Conservation (phyloP, 2,113 vertebrate species). For the Tonatia bakeri region DNA sequence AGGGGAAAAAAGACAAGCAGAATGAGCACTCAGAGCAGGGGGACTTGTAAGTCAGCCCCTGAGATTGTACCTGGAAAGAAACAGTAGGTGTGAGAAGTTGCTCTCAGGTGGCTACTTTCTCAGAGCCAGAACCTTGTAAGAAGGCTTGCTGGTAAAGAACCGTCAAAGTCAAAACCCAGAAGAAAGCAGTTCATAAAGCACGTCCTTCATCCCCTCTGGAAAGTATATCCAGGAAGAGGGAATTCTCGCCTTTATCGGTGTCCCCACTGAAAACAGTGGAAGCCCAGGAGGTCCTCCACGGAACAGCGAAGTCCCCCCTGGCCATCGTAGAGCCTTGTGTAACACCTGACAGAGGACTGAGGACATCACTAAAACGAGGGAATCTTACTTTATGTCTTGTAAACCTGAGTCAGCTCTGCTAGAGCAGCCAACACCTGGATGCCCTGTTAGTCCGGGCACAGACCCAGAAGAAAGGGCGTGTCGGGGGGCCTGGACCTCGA, state of each 20-base stretch:
- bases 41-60: neutral
- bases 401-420: neutral
- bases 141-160: neutral
- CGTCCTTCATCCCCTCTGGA: neutral
- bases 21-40: neutral
- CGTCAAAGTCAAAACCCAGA: neutral
- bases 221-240: neutral
- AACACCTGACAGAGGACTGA: neutral
- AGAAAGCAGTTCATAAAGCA: neutral
- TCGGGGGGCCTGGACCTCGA: rapidly evolving
- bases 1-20: neutral
- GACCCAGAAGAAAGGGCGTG: neutral
- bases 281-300: neutral
- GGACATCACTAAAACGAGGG: neutral
- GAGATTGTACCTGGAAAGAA: neutral
- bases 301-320: neutral
- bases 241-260: neutral
- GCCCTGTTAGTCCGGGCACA: neutral
- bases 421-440: neutral
- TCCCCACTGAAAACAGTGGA: neutral
- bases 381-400: neutral
- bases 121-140: neutral
- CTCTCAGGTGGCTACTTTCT: neutral
- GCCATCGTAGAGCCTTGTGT: too few species aligned
- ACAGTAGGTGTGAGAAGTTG: neutral